A percentile compares a stretch with the other conserved stretches of the same genome.
Conservation (phyloP, 2,113 vertebrate genomes). For the Gobio gobio region DNA sequence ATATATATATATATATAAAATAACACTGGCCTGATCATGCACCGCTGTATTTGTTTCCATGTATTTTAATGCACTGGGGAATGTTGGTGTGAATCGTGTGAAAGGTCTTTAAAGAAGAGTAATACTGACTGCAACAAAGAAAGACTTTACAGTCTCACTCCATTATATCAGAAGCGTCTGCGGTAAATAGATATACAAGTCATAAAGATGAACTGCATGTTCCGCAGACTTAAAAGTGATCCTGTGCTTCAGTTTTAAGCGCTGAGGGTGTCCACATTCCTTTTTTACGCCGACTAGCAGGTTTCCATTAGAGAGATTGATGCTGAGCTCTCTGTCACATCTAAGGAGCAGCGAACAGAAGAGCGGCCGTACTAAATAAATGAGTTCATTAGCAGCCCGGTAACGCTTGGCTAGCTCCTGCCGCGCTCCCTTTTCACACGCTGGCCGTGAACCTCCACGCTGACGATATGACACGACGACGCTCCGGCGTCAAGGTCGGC, state of each 20-base stretch:
- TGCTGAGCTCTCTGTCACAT: slow-evolving; percentile 70
- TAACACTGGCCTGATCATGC: background rate
- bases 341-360: slow-evolving; percentile 60
- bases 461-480: background rate
- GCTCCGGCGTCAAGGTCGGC: background rate
- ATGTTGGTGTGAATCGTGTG: background rate
- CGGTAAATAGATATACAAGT: background rate
- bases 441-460: background rate
- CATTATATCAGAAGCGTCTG: background rate
- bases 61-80: background rate
- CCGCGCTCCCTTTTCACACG: slow-evolving; percentile 18
- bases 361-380: slow-evolving; percentile 62
- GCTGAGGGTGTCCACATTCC: slow-evolving; percentile 31
- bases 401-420: slow-evolving; percentile 52
- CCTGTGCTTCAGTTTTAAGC: slow-evolving; percentile 2
- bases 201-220: background rate
- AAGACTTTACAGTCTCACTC: slow-evolving; percentile 8
- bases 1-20: no score
- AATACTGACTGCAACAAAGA: slow-evolving; percentile 9
- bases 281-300: slow-evolving; percentile 70
- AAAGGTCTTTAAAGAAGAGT: background rate
- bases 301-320: slow-evolving; percentile 77
- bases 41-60: background rate
- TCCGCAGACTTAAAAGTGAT: background rate
- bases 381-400: slow-evolving; percentile 73